These are phyloP conservation scores for Pandemis heparana DNA, from an alignment of 2,888 invertebrate species.

Conservation along the genomic window DNA sequence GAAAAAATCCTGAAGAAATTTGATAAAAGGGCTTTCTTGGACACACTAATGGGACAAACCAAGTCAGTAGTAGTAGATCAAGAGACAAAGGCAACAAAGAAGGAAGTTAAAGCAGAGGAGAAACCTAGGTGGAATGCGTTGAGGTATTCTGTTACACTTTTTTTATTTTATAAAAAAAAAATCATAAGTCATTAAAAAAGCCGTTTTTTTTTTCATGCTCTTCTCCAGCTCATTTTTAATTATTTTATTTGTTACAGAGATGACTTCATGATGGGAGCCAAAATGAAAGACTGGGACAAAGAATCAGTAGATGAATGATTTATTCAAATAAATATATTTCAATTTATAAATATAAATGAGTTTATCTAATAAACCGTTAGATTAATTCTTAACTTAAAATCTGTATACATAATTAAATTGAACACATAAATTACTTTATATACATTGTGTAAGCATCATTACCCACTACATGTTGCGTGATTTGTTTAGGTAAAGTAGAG, in stretches of 20 bases:
- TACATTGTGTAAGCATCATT: constrained; percentile 79
- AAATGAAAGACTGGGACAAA: constrained; percentile 97
- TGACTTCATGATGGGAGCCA: constrained; percentile 95
- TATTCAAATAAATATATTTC: constrained; percentile 26
- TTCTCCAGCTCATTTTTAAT: too few species aligned
- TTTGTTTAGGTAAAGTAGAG: constrained; percentile 94
- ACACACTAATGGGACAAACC: constrained; percentile 90
- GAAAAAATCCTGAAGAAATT: constrained; percentile 92
- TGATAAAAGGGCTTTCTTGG: constrained; percentile 91
- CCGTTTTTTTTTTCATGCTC: too few species aligned
- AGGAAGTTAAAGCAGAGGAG: constrained; percentile 73
- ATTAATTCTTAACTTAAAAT: constrained; percentile 1
- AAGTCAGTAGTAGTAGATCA: constrained; percentile 85
- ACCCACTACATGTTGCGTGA: constrained; percentile 87
- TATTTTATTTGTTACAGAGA: constrained; percentile 86
- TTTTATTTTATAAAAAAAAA: not conserved
- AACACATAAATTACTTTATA: constrained; percentile 53
- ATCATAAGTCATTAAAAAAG: too few species aligned
- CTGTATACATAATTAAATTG: constrained; percentile 4
- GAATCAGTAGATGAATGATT: constrained; percentile 83
- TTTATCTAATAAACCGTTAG: constrained; percentile 46
- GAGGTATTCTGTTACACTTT: constrained; percentile 61
- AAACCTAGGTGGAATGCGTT: constrained; percentile 87
- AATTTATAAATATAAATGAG: not conserved
- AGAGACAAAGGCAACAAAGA: constrained; percentile 67